phyloP scores from a whole-genome alignment of 2,888 invertebrate species.

The Andricus curvator region DNA sequence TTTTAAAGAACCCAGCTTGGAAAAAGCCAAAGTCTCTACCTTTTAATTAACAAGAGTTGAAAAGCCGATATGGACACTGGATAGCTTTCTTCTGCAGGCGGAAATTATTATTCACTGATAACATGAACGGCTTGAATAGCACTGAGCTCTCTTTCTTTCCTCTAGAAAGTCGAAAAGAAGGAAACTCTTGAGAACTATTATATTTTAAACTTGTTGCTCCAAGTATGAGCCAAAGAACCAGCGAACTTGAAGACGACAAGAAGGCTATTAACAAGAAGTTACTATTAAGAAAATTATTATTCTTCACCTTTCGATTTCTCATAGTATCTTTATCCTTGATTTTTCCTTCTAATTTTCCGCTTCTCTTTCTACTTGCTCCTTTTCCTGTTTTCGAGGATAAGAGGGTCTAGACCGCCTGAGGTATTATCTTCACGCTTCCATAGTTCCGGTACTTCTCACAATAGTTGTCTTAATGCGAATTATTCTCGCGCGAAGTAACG shows the following conservation, averaged over 20 bases:
- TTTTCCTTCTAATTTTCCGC: background rate
- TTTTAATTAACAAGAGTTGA: constrained; percentile 10
- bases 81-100: background rate
- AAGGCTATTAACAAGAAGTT: background rate
- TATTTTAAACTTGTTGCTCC: constrained; percentile 20
- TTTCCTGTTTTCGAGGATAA: background rate
- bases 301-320: background rate
- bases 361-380: background rate
- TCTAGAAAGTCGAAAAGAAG: constrained; percentile 6
- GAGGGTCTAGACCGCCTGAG: background rate
- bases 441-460: background rate
- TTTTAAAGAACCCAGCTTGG: background rate
- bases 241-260: background rate
- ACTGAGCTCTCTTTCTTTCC: background rate
- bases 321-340: background rate
- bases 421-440: background rate
- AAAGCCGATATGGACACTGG: background rate
- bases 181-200: constrained; percentile 20
- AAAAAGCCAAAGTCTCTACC: background rate
- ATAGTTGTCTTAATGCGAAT: constrained; percentile 48
- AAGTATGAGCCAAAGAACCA: constrained; percentile 4
- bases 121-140: background rate
- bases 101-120: constrained; percentile 25
- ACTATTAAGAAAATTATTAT: background rate
- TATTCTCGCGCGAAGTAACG: constrained; percentile 48